Percentiles rank a stretch among this genome's conserved stretches.
These are phyloP conservation scores for Acanthosepion lycidas DNA, from an alignment of 2,888 invertebrate species.

Conservation along the genomic window DNA sequence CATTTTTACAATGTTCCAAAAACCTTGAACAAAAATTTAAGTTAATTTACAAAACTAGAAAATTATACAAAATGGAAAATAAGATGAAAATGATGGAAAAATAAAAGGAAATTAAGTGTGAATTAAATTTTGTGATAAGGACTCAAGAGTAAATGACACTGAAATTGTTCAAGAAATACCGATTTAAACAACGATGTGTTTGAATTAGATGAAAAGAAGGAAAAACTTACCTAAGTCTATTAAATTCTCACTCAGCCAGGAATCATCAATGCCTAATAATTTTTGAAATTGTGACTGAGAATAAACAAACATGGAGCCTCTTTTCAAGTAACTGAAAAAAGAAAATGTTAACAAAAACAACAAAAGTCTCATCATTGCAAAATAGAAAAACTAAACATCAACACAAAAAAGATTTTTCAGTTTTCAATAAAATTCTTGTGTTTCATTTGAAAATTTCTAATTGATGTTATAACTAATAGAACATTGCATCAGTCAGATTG, in stretches of 20 bases:
- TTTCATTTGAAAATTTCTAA: no score
- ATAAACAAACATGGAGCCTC: constrained; percentile 98
- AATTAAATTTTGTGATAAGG: no score
- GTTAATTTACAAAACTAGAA: no score
- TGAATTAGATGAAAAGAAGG: constrained; percentile 53
- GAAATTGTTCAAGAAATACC: no score
- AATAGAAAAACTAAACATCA: neutral
- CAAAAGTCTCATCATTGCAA: neutral
- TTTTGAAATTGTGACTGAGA: constrained; percentile 86
- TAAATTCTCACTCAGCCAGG: constrained; percentile 70
- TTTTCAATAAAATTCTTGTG: neutral
- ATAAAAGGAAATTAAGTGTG: no score
- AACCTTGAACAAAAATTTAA: no score
- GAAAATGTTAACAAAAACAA: neutral
- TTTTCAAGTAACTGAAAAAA: constrained; percentile 83
- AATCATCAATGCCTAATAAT: constrained; percentile 75
- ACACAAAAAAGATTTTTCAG: neutral
- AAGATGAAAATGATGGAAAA: no score
- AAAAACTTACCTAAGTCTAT: constrained; percentile 81
- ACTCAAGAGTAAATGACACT: no score
- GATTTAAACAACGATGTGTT: neutral
- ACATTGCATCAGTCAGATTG: neutral
- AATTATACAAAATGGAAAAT: no score
- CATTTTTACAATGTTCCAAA: no score
- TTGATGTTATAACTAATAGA: no score